Evolutionary conservation across 2,888 invertebrate species (phyloP).

Genomic region (Epistrophe grossulariae): DNA sequence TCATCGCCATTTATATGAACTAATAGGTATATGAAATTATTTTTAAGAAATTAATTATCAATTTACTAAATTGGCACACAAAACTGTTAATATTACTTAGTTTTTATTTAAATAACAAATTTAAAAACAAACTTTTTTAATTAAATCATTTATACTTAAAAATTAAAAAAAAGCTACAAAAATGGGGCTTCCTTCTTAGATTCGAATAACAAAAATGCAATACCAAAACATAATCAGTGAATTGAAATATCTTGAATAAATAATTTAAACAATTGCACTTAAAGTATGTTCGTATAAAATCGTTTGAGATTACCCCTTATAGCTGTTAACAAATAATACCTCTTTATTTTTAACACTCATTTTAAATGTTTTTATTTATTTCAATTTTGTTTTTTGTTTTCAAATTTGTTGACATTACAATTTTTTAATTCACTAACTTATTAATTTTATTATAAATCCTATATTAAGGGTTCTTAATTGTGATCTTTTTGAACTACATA

Average conservation of each 20-base stretch:
- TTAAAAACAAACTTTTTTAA: not conserved
- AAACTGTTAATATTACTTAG: constrained; percentile 8
- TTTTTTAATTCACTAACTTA: constrained; percentile 29
- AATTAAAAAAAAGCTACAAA: not conserved
- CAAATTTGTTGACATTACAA: constrained; percentile 25
- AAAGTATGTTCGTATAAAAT: not conserved
- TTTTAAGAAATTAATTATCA: constrained; percentile 9
- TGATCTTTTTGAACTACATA: constrained; percentile 62
- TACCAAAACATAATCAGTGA: not conserved
- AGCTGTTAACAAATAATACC: constrained; percentile 5
- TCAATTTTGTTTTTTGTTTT: not conserved
- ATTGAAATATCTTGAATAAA: not conserved
- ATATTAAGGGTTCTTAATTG: constrained; percentile 39
- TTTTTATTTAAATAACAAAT: not conserved
- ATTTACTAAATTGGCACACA: constrained; percentile 51
- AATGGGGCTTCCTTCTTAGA: no score
- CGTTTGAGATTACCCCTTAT: not conserved
- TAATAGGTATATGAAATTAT: constrained; percentile 3
- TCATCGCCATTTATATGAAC: constrained; percentile 28
- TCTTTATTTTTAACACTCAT: constrained; percentile 8
- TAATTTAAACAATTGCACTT: not conserved
- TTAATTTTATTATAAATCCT: constrained; percentile 46
- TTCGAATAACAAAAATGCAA: not conserved
- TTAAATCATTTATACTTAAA: not conserved
- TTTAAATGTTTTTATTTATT: constrained; percentile 8